Base-by-base conservation (phyloP, 2,888 invertebrate species). In the Ceramica pisi region DNA sequence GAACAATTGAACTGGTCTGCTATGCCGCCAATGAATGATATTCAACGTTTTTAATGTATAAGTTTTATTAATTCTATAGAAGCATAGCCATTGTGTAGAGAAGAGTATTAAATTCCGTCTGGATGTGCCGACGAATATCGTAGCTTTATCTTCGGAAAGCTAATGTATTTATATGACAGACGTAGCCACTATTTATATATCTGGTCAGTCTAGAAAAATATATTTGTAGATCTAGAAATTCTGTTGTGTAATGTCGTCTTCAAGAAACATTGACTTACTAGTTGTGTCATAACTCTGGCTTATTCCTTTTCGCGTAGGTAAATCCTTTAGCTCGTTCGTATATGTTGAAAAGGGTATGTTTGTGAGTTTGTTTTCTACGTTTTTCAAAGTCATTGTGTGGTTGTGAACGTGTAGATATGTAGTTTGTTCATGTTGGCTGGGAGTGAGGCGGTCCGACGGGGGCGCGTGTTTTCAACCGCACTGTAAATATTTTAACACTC, bases 401-500 rank as follows among this genome's bases (percentile, higher is more conserved):
- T 74, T 72, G 56, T 57, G 60, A 69, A 74, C 64, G 66, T 69
- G 71, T 81, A 66, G 82, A 67, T 82, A 84, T 71, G 72, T 78
- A 82, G 78, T 84, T 75, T 59, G 78, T 80, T 74, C 82, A 84
- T 84, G 82, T 86, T 84, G 82, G 81, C 85, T 88, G 82, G 82
- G 84, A 85, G 83, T 76, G 84, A 80, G 83, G 81, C 84, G 83
- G 85, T 86, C 68, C 82, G 84, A 80, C 87, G 79, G 69, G 89
- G 88, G 86, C 87, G 86, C 86, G 83, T 87, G 89, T 89, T 92
- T 91, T 89, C 89, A 86, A 90, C 93, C 91, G 90, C 91, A 90
- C 75, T 90, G 90, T 93, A 93, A 94, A 94, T 94, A 93, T 93
- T 94, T 92, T 91, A 94, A 91, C 90, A 88, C 80, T 85, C 79